Percentiles rank a stretch among this genome's conserved stretches.
phyloP scores from a whole-genome alignment of 2,888 invertebrate species.

The Rhamphomyia laevipes region DNA sequence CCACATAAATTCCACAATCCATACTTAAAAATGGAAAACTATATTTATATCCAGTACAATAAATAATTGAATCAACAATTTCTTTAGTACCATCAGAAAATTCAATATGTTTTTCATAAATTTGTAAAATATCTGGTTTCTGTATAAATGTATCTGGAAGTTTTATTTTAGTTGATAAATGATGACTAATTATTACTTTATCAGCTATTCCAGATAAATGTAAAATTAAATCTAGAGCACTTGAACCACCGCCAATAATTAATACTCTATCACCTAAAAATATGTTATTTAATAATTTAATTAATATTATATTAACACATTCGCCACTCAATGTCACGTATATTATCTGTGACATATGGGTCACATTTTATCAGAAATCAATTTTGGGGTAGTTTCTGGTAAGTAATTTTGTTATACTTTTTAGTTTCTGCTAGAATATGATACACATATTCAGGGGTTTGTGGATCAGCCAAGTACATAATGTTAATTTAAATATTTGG shows the following conservation, averaged over 20 bases:
- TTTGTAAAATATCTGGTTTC: slow-evolving; percentile 48
- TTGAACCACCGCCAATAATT: slow-evolving; percentile 76
- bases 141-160: slow-evolving; percentile 56
- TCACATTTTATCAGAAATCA: too few relatives aligned
- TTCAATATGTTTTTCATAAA: slow-evolving; percentile 42
- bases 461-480: too few relatives aligned
- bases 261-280: slow-evolving; percentile 57
- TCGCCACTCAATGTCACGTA: too few relatives aligned
- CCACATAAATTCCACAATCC: slow-evolving; percentile 55
- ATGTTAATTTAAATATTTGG: too few relatives aligned
- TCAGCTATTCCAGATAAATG: slow-evolving; percentile 52
- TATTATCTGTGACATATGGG: too few relatives aligned
- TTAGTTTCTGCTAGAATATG: too few relatives aligned
- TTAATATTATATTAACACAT: too few relatives aligned
- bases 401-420: too few relatives aligned
- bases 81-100: slow-evolving; percentile 54
- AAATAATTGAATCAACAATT: slow-evolving; percentile 54
- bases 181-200: slow-evolving; percentile 59
- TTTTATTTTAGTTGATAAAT: slow-evolving; percentile 44
- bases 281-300: neutral
- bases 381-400: too few relatives aligned
- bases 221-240: slow-evolving; percentile 65
- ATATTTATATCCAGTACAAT: slow-evolving; percentile 69
- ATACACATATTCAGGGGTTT: too few relatives aligned
- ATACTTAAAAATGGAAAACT: slow-evolving; percentile 61